Conservation (phyloP, 2,797 vertebrate species). For the Pseudopleuronectes americanus region DNA sequence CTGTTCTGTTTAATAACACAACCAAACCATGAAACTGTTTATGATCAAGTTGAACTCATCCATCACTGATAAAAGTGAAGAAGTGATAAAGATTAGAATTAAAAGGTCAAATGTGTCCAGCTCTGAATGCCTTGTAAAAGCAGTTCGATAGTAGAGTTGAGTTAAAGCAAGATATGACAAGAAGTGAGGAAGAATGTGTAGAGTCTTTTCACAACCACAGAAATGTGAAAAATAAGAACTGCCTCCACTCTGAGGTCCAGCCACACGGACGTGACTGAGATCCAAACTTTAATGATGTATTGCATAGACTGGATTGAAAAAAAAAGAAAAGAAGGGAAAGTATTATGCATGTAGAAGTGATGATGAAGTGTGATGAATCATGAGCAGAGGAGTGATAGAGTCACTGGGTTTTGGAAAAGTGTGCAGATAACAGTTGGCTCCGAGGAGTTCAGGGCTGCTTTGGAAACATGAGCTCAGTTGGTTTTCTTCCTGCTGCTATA, state of each 20-base stretch:
- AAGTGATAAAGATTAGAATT: too few species aligned
- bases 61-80: neutral
- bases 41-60: neutral
- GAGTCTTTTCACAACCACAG: conserved; percentile 45
- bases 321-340: conserved; percentile 4
- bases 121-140: neutral
- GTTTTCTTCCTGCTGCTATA: conserved; percentile 27
- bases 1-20: neutral
- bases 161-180: conserved; percentile 8
- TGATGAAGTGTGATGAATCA: conserved; percentile 45
- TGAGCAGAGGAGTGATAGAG: conserved; percentile 3
- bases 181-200: conserved; percentile 24
- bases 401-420: conserved; percentile 2
- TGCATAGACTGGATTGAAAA: neutral
- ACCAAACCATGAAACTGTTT: neutral
- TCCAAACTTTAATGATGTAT: neutral
- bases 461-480: neutral
- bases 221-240: conserved; percentile 43
- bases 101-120: too few species aligned
- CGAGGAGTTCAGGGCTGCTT: conserved; percentile 7
- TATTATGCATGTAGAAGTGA: conserved; percentile 3
- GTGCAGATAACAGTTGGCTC: conserved; percentile 9
- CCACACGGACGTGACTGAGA: conserved; percentile 28
- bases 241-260: conserved; percentile 38
- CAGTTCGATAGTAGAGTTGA: neutral